Evolutionary conservation across 1,140 invertebrate species (phyloP).

Genomic region (Panagrolaimus sp.): DNA sequence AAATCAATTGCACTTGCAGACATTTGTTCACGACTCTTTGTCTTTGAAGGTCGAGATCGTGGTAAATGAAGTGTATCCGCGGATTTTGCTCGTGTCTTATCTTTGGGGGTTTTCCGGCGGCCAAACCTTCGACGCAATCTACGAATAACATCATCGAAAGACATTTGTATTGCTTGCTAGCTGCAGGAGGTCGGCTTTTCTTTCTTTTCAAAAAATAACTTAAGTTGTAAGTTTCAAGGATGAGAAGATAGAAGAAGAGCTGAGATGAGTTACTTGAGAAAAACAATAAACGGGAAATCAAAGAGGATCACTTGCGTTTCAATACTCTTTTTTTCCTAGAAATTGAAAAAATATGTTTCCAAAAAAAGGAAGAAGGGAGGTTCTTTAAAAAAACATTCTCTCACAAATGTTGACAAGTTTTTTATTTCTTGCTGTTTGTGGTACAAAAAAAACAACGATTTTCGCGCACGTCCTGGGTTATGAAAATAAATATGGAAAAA

Average conservation of each 20-base stretch:
- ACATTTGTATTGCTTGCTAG: not conserved
- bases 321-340: constrained; percentile 4
- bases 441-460: constrained; percentile 6
- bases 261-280: not conserved
- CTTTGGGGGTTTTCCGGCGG: not conserved
- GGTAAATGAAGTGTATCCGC: not conserved
- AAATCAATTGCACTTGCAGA: constrained; percentile 11
- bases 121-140: not conserved
- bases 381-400: not conserved
- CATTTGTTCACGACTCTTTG: constrained; percentile 3
- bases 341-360: not conserved
- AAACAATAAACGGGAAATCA: not conserved
- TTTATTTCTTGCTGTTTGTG: not conserved
- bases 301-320: not conserved
- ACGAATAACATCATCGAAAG: constrained; percentile 10
- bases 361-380: constrained; percentile 4
- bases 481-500: not conserved
- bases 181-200: too few species aligned
- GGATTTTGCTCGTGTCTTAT: not conserved
- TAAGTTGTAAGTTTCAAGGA: constrained; percentile 1
- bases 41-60: not conserved
- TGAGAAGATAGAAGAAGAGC: not conserved
- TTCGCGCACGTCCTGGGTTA: too few species aligned
- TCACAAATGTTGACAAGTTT: constrained; percentile 10
- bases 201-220: too few species aligned